Percentiles rank a stretch among this genome's conserved stretches.
These are phyloP conservation scores for Gopherus evgoodei DNA, from an alignment of 2,113 vertebrate genomes.

Conservation along the genomic window DNA sequence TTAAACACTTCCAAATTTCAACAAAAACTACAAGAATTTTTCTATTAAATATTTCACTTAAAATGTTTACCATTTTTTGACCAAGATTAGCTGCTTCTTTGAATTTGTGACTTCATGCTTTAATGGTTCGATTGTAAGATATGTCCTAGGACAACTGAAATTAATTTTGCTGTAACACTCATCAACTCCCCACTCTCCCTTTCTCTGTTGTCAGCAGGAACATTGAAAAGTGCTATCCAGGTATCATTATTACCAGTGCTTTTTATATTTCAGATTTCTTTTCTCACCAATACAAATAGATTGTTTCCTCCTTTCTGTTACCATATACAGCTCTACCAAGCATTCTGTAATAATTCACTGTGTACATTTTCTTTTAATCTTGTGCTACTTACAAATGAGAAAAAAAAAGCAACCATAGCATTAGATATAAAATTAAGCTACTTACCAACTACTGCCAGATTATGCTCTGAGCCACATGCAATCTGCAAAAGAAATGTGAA, in stretches of 20 bases:
- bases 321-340: neutral
- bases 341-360: neutral
- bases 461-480: slow-evolving; percentile 95
- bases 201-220: neutral
- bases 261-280: neutral
- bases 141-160: neutral
- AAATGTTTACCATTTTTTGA: neutral
- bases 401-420: neutral
- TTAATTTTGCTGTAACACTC: neutral
- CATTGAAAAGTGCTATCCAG: neutral
- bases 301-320: neutral
- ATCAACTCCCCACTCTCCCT: neutral
- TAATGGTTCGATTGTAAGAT: neutral
- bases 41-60: slow-evolving; percentile 1
- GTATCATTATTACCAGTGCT: neutral
- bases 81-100: neutral
- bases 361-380: neutral
- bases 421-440: slow-evolving; percentile 66
- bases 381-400: slow-evolving; percentile 21
- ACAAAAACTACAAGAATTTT: neutral
- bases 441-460: slow-evolving; percentile 92
- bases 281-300: neutral
- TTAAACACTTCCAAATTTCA: neutral
- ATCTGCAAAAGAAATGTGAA: slow-evolving; percentile 82
- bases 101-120: neutral